Evolutionary conservation across 2,888 invertebrate species (phyloP), one percentile per base, ranked within the genome.

Genomic region (Drosophila koepferae): DNA sequence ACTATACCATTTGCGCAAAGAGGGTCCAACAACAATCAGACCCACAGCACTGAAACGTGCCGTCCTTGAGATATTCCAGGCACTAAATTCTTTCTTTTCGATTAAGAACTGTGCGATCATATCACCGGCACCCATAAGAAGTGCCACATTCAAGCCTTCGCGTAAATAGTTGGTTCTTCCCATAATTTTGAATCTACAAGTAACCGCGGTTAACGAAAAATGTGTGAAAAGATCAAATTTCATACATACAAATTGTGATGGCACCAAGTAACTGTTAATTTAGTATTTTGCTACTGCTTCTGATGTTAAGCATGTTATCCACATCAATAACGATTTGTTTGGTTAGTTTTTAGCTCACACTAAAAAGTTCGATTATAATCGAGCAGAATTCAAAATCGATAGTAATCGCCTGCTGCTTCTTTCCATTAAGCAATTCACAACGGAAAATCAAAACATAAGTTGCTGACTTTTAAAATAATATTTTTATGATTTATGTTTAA

Each of bases 121-220:
- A 31, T 92, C 92, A 14, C 93, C 92, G 20, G 77, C 41, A 12
- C 86, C 90, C 92, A 93, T 93, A 8, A 92, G 86, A 0, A 79
- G 6, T 0, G 87, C 88, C 28, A 81, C 90, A 20, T 89, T 90
- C 3, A 75, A 5, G 8, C 86, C 72, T 10, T 87, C 87, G 7
- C 72, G 63, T 4, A 80, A 0, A n/a, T 69, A 72, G 0, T 34
- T 43, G 3, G 53, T 53, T 12, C 75, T 44, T 96, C 58, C 49
- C 84, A 80, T 89, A 8, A 7, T 70, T 54, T 20, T 38, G 16
- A 16, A n/a, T 16, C 28, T 58, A 12, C 1, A 28, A 56, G 8
- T 3, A 40, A 10, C 7, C n/a, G 20, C 40, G 8, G 9, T 46
- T 60, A 34, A 8, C 10, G 28, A 12, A 16, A 23, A 3, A 6